Evolutionary conservation across 1,140 invertebrate genomes (phyloP), one percentile per base, ranked within the genome.

Genomic region (Aricia agestis): DNA sequence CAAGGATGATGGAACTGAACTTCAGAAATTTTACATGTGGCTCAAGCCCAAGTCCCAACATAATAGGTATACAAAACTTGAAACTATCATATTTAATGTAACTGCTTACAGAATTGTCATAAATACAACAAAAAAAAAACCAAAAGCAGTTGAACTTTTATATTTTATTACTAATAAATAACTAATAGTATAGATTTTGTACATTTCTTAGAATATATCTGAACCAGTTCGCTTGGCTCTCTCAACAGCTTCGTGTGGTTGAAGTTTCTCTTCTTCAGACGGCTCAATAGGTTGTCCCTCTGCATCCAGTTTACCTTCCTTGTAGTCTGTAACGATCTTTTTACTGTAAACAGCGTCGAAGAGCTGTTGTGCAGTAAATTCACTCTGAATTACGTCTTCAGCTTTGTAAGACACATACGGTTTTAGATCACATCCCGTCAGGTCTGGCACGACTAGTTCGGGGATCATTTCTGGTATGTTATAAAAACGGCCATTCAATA

Each of bases 321-420:
- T 94, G 82, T 95, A 97, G 86, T 98, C 97, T 72, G 95, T 91
- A 7, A 93, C 92, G 66, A 98, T 97, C 89, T 98, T 98, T 70
- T 93, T 81, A 2, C 94, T 94, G 91, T 98, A 99, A 0, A 97
- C 92, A 3, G 94, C 94, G 86, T 97, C 93, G 84, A 98, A 99
- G 17, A 99, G 92, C 84, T 97, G 94, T 90, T 97, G 84, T 9
- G 97, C 91, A 15, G 97, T 98, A 77, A 98, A 97, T 87, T 96
- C 94, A 9, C 94, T 93, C 85, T 98, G 96, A 13, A 92, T 82
- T 4, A 98, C 93, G 69, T 97, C 95, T 10, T 93, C 90, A 0
- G 94, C 93, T 88, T 93, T 94, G 79, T 99, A 99, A 0, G 97
- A 97, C 0, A 99, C 98, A 83, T 99, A 99, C 0, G 98, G 97